Percentiles rank a stretch among this genome's conserved stretches.
Evolutionary conservation across 2,113 vertebrate species (phyloP).

Genomic region (Holacanthus passer): DNA sequence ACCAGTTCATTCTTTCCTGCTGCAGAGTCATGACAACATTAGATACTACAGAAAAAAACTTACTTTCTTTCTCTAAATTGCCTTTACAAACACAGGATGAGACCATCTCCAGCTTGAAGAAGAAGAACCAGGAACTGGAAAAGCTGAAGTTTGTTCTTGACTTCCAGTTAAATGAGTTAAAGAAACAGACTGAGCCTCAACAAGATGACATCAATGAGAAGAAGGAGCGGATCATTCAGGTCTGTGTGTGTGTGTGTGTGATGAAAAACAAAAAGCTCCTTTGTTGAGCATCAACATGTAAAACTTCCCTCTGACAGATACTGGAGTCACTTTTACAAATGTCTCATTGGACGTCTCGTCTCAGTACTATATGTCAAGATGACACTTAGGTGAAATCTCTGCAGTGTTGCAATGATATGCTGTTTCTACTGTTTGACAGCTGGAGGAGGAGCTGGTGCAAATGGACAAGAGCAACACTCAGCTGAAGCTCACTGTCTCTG

Average conservation of each 20-base stretch:
- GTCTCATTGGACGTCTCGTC: no score
- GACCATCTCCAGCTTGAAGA: constrained; percentile 87
- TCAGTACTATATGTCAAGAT: neutral
- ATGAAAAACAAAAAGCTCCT: neutral
- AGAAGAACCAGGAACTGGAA: constrained; percentile 91
- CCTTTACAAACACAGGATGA: constrained; percentile 84
- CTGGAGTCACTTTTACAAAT: neutral
- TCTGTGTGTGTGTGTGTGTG: constrained; percentile 16
- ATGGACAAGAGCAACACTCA: constrained; percentile 87
- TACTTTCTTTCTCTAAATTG: neutral
- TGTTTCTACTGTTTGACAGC: constrained; percentile 78
- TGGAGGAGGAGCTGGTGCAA: constrained; percentile 87
- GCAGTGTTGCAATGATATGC: neutral
- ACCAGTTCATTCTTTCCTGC: neutral
- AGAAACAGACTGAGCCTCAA: constrained; percentile 88
- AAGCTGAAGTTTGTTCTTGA: constrained; percentile 90
- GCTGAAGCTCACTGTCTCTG: constrained; percentile 86
- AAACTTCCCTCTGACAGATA: neutral
- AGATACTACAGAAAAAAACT: neutral
- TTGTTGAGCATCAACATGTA: neutral
- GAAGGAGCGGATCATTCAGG: constrained; percentile 89
- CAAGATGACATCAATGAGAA: constrained; percentile 87
- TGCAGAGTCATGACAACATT: neutral
- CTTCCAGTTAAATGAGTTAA: constrained; percentile 89
- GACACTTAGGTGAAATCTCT: neutral